Evolutionary conservation across 2,797 vertebrate genomes (phyloP), one percentile per base, ranked within the genome.

Genomic region (Cyclopterus lumpus): DNA sequence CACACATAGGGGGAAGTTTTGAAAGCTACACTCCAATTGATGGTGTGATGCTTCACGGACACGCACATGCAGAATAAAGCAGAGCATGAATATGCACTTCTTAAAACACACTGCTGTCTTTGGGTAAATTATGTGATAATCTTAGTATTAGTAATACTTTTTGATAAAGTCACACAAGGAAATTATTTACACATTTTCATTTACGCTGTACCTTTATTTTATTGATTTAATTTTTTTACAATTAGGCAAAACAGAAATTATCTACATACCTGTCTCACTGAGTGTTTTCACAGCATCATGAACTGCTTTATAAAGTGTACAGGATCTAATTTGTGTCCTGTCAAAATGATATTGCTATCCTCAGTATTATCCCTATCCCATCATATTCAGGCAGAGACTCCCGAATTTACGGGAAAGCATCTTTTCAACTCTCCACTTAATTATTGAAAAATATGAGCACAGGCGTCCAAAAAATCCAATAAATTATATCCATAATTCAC

Each of bases 401-500:
- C 48, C 26, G 64, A 86, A 85, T 88, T 83, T 89, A 80, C 40
- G 16, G 72, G 63, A 80, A 90, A 82, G 69, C 85, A 71, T 89
- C 42, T 88, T 90, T 86, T 87, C 71, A 90, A 82, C 69, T 77
- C 58, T 74, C 73, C 53, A 81, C 81, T 93, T 89, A 84, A 93
- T 91, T 85, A 90, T 88, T 88, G 58, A 92, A 91, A 89, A 90
- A 91, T 86, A 88, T 80, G 81, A 91, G 80, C 73, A 86, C 62
- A 84, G 40, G 55, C 83, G 78, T 77, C 46, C 65, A 82, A 90
- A 92, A 93, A 91, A 94, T 91, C 86, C 92, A 91, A 94, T 93
- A 93, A 91, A 92, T 91, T 84, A 90, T 78, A 93, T 94, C 77
- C 88, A 94, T 94, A 93, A 95, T 94, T 94, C 91, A 94, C 88